These are phyloP conservation scores for Perodicticus potto DNA, from an alignment of 2,797 vertebrate genomes.

Conservation along the genomic window DNA sequence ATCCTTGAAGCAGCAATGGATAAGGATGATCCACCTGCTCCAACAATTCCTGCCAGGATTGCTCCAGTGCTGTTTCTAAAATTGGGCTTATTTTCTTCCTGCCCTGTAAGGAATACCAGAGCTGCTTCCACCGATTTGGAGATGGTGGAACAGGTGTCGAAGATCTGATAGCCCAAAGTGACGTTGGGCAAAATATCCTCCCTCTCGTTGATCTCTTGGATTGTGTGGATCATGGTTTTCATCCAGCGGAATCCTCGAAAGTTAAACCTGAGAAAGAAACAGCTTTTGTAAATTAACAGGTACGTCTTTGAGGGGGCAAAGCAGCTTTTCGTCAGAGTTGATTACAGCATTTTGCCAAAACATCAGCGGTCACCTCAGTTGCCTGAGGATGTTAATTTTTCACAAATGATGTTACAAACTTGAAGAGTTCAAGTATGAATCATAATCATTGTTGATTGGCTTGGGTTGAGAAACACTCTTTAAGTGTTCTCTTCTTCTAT, in stretches of 20 bases:
- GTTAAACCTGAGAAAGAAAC: slow-evolving; percentile 90
- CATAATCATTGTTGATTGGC: not conserved
- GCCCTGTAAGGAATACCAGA: slow-evolving; percentile 92
- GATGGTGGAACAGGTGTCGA: slow-evolving; percentile 93
- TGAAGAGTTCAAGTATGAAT: not conserved
- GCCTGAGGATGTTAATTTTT: not conserved
- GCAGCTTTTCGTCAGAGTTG: not conserved
- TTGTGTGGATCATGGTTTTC: slow-evolving; percentile 93
- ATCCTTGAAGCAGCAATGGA: slow-evolving; percentile 93
- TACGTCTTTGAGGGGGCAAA: not conserved
- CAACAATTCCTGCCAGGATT: slow-evolving; percentile 90
- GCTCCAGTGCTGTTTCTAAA: slow-evolving; percentile 91
- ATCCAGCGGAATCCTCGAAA: slow-evolving; percentile 93
- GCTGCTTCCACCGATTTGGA: slow-evolving; percentile 93
- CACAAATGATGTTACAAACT: not conserved
- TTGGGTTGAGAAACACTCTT: not conserved
- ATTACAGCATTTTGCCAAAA: not conserved
- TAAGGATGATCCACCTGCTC: slow-evolving; percentile 91
- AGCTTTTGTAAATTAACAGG: not conserved
- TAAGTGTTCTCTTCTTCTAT: not conserved
- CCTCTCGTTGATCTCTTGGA: slow-evolving; percentile 90
- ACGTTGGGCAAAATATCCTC: slow-evolving; percentile 89
- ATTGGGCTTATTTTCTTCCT: slow-evolving; percentile 93
- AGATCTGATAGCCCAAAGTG: slow-evolving; percentile 93
- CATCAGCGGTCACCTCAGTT: not conserved